Conservation (phyloP, 2,797 vertebrate genomes). For the Hemitrygon akajei region DNA sequence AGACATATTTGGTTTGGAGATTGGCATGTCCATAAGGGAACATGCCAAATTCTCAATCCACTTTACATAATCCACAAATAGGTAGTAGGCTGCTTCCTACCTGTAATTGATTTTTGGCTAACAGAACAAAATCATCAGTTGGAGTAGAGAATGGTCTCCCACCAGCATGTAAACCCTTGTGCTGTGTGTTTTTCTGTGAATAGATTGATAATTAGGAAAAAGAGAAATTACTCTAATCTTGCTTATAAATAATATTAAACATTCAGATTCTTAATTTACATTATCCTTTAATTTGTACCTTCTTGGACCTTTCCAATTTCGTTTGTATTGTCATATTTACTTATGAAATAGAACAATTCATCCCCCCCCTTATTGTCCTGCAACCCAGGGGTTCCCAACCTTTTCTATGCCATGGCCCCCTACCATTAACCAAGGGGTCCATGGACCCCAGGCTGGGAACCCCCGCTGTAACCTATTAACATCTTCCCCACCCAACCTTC, state of each 20-base stretch:
- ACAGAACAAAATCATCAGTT: not conserved
- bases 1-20: not conserved
- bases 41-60: not conserved
- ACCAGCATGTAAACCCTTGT: too few relatives aligned
- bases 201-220: not conserved
- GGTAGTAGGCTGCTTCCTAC: not conserved
- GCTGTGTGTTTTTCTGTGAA: not conserved
- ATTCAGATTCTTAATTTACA: not conserved
- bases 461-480: too few relatives aligned
- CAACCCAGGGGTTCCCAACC: too few relatives aligned
- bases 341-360: too few relatives aligned
- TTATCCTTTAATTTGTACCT: not conserved
- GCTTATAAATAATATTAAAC: not conserved
- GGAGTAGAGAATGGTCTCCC: not conserved
- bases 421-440: too few relatives aligned
- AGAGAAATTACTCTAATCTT: not conserved
- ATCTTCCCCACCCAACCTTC: too few relatives aligned
- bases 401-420: too few relatives aligned
- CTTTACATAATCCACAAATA: not conserved
- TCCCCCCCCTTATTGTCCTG: too few relatives aligned
- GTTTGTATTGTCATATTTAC: not conserved
- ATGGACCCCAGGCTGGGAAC: too few relatives aligned
- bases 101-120: not conserved
- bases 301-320: not conserved
- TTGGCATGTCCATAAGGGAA: not conserved